These are phyloP conservation scores for Drosophila ercepeae DNA, from an alignment of 1,140 invertebrate species.

Conservation along the genomic window DNA sequence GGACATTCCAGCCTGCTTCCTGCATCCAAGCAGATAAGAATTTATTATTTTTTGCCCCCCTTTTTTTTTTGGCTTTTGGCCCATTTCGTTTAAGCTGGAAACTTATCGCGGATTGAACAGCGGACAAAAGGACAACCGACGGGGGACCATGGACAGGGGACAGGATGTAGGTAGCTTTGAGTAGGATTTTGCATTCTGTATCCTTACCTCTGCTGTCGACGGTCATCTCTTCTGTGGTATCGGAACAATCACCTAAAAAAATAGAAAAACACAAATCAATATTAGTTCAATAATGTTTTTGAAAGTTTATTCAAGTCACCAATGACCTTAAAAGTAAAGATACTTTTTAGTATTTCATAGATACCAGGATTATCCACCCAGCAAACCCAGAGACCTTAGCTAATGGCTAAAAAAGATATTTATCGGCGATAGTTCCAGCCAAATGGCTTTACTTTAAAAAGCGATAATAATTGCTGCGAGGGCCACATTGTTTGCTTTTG, in stretches of 20 bases:
- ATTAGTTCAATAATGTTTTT: not conserved
- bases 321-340: conserved; percentile 7
- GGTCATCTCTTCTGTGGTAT: conserved; percentile 83
- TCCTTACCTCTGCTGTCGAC: conserved; percentile 82
- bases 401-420: conserved; percentile 12
- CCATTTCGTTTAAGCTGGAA: conserved; percentile 44
- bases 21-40: conserved; percentile 58
- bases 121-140: conserved; percentile 38
- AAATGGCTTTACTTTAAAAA: conserved; percentile 32
- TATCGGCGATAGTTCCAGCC: conserved; percentile 21
- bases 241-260: conserved; percentile 81
- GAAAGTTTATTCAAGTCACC: not conserved
- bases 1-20: conserved; percentile 30
- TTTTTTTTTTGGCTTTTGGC: conserved; percentile 47
- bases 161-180: conserved; percentile 9
- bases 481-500: conserved; percentile 32
- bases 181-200: not conserved
- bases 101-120: conserved; percentile 48
- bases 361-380: not conserved
- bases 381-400: conserved; percentile 13
- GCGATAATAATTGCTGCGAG: conserved; percentile 36
- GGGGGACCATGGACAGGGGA: conserved; percentile 7
- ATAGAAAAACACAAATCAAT: not conserved
- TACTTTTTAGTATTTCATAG: conserved; percentile 1
- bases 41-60: conserved; percentile 21